Evolutionary conservation across 1,140 invertebrate species (phyloP), one percentile per base, ranked within the genome.

Genomic region (Aradophagus sp.): DNA sequence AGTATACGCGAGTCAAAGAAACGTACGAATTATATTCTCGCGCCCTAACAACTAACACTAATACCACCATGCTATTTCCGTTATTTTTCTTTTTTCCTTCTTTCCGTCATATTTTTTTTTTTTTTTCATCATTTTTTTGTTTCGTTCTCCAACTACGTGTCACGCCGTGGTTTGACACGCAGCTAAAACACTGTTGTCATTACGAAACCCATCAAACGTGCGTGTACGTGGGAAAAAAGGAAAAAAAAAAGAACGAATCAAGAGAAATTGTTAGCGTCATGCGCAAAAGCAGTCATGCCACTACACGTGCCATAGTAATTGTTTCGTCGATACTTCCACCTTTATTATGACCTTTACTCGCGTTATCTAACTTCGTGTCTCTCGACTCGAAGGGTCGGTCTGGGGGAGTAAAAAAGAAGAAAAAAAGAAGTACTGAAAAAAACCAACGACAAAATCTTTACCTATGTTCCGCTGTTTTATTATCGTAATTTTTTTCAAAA

Each of bases 241-340:
- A n/a, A n/a, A n/a, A n/a, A n/a, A n/a, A n/a, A n/a, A n/a, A n/a
- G n/a, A n/a, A n/a, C n/a, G n/a, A n/a, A n/a, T n/a, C n/a, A n/a
- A n/a, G n/a, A n/a, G n/a, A n/a, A n/a, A n/a, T n/a, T n/a, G n/a
- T n/a, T n/a, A n/a, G n/a, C n/a, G n/a, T 19, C 14, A 4, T 52
- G 58, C 58, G 58, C 58, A 62, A 27, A 44, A 36, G 38, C 35
- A 1, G 12, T 13, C 17, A 17, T 36, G 41, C 34, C 32, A 34
- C 44, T 34, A 68, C 59, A 65, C 61, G 47, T 59, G 61, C 48
- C 59, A 50, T 71, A 65, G 65, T 71, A 71, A 71, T 65, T 71
- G 68, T 71, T 71, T 71, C 41, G 59, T 71, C 68, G 45, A 70
- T 70, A 70, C 27, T 58, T 38, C 11, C 41, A 50, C 23, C 59